These are phyloP conservation scores for Halichondria panicea DNA, from an alignment of 37 sponge, comb jelly and placozoan genomes.

Conservation along the genomic window DNA sequence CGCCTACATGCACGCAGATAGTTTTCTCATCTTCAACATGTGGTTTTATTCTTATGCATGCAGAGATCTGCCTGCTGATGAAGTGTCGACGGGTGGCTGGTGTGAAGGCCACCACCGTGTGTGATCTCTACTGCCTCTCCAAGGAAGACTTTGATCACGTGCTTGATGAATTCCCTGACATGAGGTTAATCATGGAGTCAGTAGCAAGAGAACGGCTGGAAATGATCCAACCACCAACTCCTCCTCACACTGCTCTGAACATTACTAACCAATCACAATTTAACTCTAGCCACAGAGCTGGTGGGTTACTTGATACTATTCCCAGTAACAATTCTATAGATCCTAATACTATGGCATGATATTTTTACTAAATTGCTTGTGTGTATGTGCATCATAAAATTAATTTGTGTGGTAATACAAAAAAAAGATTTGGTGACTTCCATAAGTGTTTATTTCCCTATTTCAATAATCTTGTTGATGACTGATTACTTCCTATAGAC, in stretches of 20 bases:
- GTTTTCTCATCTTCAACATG: neutral
- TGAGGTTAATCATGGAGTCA: conserved; percentile 37
- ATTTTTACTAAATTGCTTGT: too few species aligned
- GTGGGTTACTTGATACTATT: too few species aligned
- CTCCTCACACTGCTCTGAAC: neutral
- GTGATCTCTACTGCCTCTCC: conserved; percentile 62
- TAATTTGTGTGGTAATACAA: too few species aligned
- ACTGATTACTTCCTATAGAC: too few species aligned
- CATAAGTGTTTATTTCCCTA: too few species aligned
- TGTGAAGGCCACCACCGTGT: conserved; percentile 48
- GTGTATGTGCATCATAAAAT: too few species aligned
- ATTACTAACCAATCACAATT: neutral
- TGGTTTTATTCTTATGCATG: neutral
- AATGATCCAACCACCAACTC: conserved; percentile 4
- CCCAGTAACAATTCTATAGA: too few species aligned
- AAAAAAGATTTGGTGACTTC: too few species aligned
- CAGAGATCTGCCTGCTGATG: conserved; percentile 62
- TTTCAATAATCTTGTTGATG: too few species aligned
- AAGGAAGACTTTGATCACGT: conserved; percentile 62
- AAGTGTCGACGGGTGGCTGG: conserved; percentile 52
- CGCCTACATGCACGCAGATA: too few species aligned
- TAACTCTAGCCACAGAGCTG: neutral
- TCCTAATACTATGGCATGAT: too few species aligned
- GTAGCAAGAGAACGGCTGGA: conserved; percentile 36
- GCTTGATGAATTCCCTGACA: conserved; percentile 46